Conservation (phyloP, 2,888 invertebrate species). For the Endotricha flammealis region DNA sequence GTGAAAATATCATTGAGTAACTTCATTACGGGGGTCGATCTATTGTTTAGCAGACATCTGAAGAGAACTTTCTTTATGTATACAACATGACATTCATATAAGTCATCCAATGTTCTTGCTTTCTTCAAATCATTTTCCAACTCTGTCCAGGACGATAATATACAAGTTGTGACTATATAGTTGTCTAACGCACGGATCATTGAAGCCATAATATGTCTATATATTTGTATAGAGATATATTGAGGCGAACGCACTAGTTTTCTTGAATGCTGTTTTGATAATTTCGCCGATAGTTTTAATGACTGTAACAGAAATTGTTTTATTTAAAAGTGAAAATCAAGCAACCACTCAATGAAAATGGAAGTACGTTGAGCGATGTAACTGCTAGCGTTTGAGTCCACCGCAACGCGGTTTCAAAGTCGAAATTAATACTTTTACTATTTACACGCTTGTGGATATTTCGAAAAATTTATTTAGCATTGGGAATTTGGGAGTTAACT, state of each 20-base stretch:
- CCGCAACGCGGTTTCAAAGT: too few relatives aligned
- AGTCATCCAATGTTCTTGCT: slow-evolving; percentile 83
- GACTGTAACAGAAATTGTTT: too few relatives aligned
- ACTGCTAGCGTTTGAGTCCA: too few relatives aligned
- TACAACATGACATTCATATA: slow-evolving; percentile 84
- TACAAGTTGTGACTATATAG: slow-evolving; percentile 86
- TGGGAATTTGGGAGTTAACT: too few relatives aligned
- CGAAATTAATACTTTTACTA: too few relatives aligned
- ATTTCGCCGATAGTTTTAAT: slow-evolving; percentile 79
- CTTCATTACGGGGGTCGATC: slow-evolving; percentile 82
- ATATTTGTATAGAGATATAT: slow-evolving; percentile 83
- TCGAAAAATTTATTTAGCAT: too few relatives aligned
- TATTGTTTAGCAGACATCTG: slow-evolving; percentile 84
- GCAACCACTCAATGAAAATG: slow-evolving; percentile 85
- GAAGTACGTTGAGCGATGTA: too few relatives aligned
- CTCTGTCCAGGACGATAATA: slow-evolving; percentile 85
- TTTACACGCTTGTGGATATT: too few relatives aligned
- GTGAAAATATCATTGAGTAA: slow-evolving; percentile 84
- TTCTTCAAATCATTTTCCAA: slow-evolving; percentile 83
- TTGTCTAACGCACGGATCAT: slow-evolving; percentile 86
- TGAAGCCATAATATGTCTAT: slow-evolving; percentile 86
- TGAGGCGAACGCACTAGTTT: slow-evolving; percentile 80
- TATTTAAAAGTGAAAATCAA: slow-evolving; percentile 3
- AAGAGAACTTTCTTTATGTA: slow-evolving; percentile 87
- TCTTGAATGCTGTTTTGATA: slow-evolving; percentile 58